Percentiles rank a stretch among this genome's conserved stretches.
Conservation (phyloP, 2,797 vertebrate genomes). For the Aplochiton taeniatus region DNA sequence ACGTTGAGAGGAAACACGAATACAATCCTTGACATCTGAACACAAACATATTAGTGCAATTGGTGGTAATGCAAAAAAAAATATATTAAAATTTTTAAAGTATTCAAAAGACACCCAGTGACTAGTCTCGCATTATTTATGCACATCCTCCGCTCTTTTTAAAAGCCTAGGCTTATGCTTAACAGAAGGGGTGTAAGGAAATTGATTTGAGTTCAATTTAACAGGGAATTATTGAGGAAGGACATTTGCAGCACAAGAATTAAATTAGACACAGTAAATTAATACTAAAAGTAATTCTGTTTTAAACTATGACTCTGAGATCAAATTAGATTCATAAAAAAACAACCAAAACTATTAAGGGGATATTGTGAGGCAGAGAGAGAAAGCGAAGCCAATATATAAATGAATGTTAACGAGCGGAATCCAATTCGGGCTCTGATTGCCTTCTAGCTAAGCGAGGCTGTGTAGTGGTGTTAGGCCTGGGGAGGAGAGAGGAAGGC, state of each 20-base stretch:
- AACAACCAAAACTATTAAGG: slow-evolving; percentile 63
- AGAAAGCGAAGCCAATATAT: slow-evolving; percentile 70
- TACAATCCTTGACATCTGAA: slow-evolving; percentile 28
- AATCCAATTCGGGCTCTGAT: slow-evolving; percentile 65
- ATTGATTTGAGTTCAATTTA: slow-evolving; percentile 37
- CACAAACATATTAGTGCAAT: slow-evolving; percentile 44
- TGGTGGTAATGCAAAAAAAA: slow-evolving; percentile 32
- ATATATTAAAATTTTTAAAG: too few relatives aligned
- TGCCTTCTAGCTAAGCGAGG: slow-evolving; percentile 57
- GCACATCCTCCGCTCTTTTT: slow-evolving; percentile 42
- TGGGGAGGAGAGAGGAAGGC: slow-evolving; percentile 47
- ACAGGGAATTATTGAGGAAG: slow-evolving; percentile 40
- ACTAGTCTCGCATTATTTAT: slow-evolving; percentile 48
- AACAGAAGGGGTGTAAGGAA: slow-evolving; percentile 39
- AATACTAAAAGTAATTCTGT: slow-evolving; percentile 69
- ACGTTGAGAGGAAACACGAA: neutral
- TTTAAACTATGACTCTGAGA: slow-evolving; percentile 66
- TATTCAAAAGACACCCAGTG: slow-evolving; percentile 52
- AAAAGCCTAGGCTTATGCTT: slow-evolving; percentile 45
- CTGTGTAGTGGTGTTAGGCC: slow-evolving; percentile 41
- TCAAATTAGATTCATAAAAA: slow-evolving; percentile 69
- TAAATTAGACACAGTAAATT: slow-evolving; percentile 72
- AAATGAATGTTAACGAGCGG: slow-evolving; percentile 72
- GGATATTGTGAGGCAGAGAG: slow-evolving; percentile 64
- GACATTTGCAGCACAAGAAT: slow-evolving; percentile 55